phyloP scores from a whole-genome alignment of 2,888 invertebrate species.

The Eupithecia abbreviata region DNA sequence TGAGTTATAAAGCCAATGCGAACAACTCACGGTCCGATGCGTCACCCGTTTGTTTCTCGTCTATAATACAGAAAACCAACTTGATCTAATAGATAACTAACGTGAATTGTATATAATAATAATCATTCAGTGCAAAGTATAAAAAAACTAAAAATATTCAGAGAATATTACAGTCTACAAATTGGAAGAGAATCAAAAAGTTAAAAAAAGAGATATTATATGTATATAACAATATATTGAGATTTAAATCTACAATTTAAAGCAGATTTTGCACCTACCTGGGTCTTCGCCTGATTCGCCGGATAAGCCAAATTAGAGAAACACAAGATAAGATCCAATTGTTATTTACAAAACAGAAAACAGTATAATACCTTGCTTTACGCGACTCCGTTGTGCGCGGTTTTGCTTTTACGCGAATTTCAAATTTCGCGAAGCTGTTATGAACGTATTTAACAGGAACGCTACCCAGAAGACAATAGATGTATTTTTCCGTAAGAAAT shows the following conservation, averaged over 20 bases:
- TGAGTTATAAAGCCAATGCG: constrained; percentile 26
- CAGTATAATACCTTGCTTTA: too few species aligned
- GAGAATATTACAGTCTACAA: background rate
- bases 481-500: too few species aligned
- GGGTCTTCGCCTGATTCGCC: constrained; percentile 30
- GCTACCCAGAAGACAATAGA: too few species aligned
- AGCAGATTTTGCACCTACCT: constrained; percentile 28
- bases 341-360: constrained; percentile 24
- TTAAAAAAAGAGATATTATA: background rate
- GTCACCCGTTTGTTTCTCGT: constrained; percentile 45
- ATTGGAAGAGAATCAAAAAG: background rate
- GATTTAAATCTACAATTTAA: too few species aligned
- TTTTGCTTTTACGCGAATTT: too few species aligned
- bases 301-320: constrained; percentile 35
- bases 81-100: constrained; percentile 12
- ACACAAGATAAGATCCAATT: constrained; percentile 26
- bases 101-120: background rate
- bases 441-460: too few species aligned
- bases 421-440: too few species aligned
- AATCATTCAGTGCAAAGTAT: background rate
- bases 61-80: constrained; percentile 42
- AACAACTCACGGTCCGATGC: constrained; percentile 40
- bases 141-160: background rate
- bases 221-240: too few species aligned
- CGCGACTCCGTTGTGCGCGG: too few species aligned